Evolutionary conservation across 2,888 invertebrate genomes (phyloP).

Genomic region (Stenoptilia bipunctidactyla): DNA sequence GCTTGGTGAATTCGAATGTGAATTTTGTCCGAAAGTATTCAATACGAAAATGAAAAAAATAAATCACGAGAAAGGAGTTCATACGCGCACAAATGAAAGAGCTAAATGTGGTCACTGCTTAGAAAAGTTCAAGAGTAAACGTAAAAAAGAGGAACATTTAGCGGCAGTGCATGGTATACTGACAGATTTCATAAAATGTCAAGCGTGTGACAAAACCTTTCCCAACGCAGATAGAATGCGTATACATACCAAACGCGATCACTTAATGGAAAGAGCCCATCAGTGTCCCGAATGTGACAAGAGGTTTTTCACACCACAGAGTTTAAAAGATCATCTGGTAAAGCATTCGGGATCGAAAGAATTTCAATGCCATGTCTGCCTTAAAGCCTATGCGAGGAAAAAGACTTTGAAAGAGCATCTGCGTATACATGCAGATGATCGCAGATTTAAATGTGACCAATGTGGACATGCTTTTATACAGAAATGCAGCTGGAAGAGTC

Average conservation of each 20-base stretch:
- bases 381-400: constrained; percentile 30
- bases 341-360: constrained; percentile 34
- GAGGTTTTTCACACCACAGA: constrained; percentile 30
- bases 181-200: constrained; percentile 24
- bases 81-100: constrained; percentile 14
- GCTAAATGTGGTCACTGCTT: constrained; percentile 22
- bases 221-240: constrained; percentile 27
- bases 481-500: constrained; percentile 42
- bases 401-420: constrained; percentile 40
- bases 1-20: constrained; percentile 20
- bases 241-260: constrained; percentile 34
- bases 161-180: constrained; percentile 16
- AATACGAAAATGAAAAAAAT: constrained; percentile 17
- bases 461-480: constrained; percentile 31
- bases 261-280: constrained; percentile 33
- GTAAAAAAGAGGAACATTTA: constrained; percentile 18
- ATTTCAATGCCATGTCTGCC: constrained; percentile 35
- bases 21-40: constrained; percentile 20
- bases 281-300: constrained; percentile 30
- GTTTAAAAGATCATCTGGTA: constrained; percentile 32
- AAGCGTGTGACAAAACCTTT: constrained; percentile 34
- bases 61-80: constrained; percentile 25
- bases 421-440: constrained; percentile 26
- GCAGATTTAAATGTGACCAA: constrained; percentile 26
- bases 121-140: constrained; percentile 18